phyloP scores from a whole-genome alignment of 2,888 invertebrate genomes.

The Drosophila koepferae region DNA sequence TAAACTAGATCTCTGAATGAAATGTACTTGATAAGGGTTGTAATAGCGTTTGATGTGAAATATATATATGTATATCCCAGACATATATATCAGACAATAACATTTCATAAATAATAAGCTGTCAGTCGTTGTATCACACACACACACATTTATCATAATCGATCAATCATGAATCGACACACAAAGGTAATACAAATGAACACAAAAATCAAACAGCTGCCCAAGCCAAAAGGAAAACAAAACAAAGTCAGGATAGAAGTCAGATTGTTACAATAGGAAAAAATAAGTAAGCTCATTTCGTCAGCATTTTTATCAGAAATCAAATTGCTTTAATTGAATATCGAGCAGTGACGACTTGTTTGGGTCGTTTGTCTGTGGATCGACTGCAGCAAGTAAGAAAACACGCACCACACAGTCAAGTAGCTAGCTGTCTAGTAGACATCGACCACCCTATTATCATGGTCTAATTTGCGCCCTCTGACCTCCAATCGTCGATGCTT shows the following conservation, averaged over 20 bases:
- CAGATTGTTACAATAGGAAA: constrained; percentile 34
- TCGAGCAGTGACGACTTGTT: constrained; percentile 16
- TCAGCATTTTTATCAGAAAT: constrained; percentile 47
- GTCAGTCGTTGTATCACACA: constrained; percentile 1
- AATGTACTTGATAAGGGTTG: not conserved
- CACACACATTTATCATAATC: constrained; percentile 40
- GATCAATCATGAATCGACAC: constrained; percentile 45
- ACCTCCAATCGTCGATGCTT: constrained; percentile 34
- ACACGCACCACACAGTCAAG: constrained; percentile 10
- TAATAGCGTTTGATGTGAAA: not conserved
- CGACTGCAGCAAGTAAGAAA: constrained; percentile 16
- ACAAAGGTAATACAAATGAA: constrained; percentile 36
- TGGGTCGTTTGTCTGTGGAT: not conserved
- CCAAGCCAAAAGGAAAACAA: not conserved
- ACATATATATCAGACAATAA: not conserved
- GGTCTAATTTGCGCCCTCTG: constrained; percentile 46
- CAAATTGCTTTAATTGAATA: constrained; percentile 52
- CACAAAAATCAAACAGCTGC: constrained; percentile 49
- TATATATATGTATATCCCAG: not conserved
- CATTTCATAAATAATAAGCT: constrained; percentile 19
- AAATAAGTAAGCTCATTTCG: constrained; percentile 11
- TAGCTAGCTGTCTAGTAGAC: not conserved
- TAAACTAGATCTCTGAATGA: not conserved
- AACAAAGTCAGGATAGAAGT: constrained; percentile 26
- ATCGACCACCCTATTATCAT: constrained; percentile 7